A percentile compares a stretch with the other conserved stretches of the same genome.
phyloP scores from a whole-genome alignment of 2,797 vertebrate species.

The Sebastiscus albofasciatus region DNA sequence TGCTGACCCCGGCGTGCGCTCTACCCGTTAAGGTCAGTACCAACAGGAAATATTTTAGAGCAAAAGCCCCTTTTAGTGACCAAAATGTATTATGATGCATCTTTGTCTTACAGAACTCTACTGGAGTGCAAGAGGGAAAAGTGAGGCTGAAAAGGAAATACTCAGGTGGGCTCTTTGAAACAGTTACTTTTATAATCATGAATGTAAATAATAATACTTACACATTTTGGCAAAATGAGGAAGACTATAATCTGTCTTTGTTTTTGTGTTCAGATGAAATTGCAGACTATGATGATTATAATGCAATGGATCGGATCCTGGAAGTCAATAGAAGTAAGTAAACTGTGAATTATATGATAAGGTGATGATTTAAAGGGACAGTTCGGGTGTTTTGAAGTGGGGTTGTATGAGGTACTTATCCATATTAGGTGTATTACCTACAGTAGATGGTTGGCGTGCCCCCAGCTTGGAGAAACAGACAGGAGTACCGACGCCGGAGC shows the following conservation, averaged over 20 bases:
- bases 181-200: neutral
- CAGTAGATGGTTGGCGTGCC: too few relatives aligned
- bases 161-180: slow-evolving; percentile 68
- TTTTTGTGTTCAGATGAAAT: slow-evolving; percentile 70
- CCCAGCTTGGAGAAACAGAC: too few relatives aligned
- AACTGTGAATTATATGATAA: neutral
- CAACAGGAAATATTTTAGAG: neutral
- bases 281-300: slow-evolving; percentile 70
- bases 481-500: too few relatives aligned
- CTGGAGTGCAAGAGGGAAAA: slow-evolving; percentile 65
- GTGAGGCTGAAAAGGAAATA: slow-evolving; percentile 74
- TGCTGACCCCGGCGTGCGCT: slow-evolving; percentile 61
- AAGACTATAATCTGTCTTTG: neutral
- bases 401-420: too few relatives aligned
- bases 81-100: neutral
- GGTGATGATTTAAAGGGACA: neutral
- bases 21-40: slow-evolving; percentile 80
- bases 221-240: neutral
- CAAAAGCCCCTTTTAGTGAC: neutral
- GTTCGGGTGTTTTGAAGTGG: too few relatives aligned
- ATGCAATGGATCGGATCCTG: slow-evolving; percentile 84
- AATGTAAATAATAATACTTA: neutral
- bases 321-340: slow-evolving; percentile 77
- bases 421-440: too few relatives aligned
- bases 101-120: slow-evolving; percentile 75